phyloP scores from a whole-genome alignment of 2,888 invertebrate species.

The Lordiphosa andalusiaca region DNA sequence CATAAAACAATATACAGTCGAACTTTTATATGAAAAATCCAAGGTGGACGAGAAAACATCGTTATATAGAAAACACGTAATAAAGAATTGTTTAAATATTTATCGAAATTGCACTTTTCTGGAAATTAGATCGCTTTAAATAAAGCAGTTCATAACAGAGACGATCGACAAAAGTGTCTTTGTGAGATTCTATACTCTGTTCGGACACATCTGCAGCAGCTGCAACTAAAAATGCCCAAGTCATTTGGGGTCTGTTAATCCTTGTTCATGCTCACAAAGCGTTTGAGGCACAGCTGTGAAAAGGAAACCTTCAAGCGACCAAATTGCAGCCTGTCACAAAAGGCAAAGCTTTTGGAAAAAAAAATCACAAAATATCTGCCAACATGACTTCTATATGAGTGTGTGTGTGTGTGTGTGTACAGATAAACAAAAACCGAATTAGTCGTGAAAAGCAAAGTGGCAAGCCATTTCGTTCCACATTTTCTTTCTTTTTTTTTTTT shows the following conservation, averaged over 20 bases:
- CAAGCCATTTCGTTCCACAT: conserved; percentile 56
- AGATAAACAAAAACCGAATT: conserved; percentile 68
- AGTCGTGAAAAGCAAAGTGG: conserved; percentile 68
- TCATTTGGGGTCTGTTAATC: conserved; percentile 50
- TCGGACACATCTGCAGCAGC: conserved; percentile 6
- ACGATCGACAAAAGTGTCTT: too few relatives aligned
- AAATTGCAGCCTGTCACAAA: conserved; percentile 59
- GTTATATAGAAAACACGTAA: too few relatives aligned
- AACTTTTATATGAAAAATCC: too few relatives aligned
- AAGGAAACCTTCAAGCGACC: conserved; percentile 48
- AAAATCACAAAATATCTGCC: neutral
- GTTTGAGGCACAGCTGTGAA: conserved; percentile 51
- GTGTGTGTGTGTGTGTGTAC: conserved; percentile 16
- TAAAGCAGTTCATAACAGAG: too few relatives aligned
- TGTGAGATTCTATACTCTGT: neutral
- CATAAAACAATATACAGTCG: too few relatives aligned
- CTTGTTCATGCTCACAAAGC: conserved; percentile 44
- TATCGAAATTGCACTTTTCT: too few relatives aligned
- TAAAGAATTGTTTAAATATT: too few relatives aligned
- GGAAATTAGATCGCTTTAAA: too few relatives aligned
- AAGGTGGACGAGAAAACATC: too few relatives aligned
- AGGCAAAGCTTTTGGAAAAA: conserved; percentile 29
- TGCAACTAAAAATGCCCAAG: conserved; percentile 23
- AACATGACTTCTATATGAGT: conserved; percentile 8
- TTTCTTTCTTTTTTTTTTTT: conserved; percentile 17